Base-by-base conservation (phyloP, 2,113 vertebrate genomes). In the Lepisosteus oculatus region DNA sequence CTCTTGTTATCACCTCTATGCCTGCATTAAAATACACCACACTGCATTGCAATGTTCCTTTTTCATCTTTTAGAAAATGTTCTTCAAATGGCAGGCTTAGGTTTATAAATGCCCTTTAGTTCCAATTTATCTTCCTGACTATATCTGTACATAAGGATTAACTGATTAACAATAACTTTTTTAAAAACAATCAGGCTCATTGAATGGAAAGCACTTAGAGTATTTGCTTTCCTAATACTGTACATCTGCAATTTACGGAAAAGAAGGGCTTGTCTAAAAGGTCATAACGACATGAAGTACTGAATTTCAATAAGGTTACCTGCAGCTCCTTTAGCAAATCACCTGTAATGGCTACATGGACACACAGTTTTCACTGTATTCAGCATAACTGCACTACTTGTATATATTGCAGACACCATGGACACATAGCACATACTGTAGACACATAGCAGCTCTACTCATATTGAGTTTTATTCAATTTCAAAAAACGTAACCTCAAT, bases 111-210 rank as follows among this genome's bases (percentile, higher is more conserved):
- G 54, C 47, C 13, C 9, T 17, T 68, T 51, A 29, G 54, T 29
- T 6, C n/a, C 51, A 69, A 67, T 69, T 11, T 54, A 4, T 4
- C 17, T 29, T 55, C 45, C 42, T 12, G 80, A 88, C 70, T 82
- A 75, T 85, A 70, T 82, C 89, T 86, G 77, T 89, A 86, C 77
- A 85, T 79, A 90, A 86, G 86, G 84, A 91, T 92, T 92, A 92
- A 86, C 89, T 84, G 91, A 90, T 86, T 92, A 90, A 92, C 89
- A 92, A 89, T 85, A 83, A 84, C 81, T 87, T 90, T 85, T 79
- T 54, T 61, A 67, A 66, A 41, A 43, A 81, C 90, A 92, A 82
- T 78, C 76, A 86, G 81, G 83, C 79, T 84, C 79, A 85, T 85
- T 89, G 88, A 92, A 92, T 92, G 90, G 85, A 83, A 92, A 92